Evolutionary conservation across 2,888 invertebrate species (phyloP), one percentile per base, ranked within the genome.

Genomic region (Geotrupes spiniger): DNA sequence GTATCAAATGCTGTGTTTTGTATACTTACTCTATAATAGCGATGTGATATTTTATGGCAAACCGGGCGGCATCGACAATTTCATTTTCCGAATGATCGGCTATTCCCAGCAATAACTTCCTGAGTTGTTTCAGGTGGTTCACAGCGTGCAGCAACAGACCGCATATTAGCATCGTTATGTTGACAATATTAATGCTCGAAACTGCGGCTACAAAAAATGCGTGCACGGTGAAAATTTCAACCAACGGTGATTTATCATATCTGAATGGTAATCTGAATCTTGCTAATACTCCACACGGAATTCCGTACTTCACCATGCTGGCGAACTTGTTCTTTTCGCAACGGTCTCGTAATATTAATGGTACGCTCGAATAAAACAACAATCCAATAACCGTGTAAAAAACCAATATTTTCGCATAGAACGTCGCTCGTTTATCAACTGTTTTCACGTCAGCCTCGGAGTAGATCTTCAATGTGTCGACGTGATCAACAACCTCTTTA

Each of bases 201-300:
- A 26, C 14, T 8, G 28, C 27, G 1, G 41, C 25, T 14, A 41
- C 12, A 9, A 26, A 12, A 14, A 26, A 14, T 12, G 41, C 28
- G 12, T 41, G 27, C n/a, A 41, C 10, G 12, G 41, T 28, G 12
- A 41, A 21, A 11, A 41, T 41, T 41, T 41, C 41, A 16, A 26
- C 27, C 16, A 41, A 12, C 9, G 41, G 41, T 15, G 41, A 27
- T 15, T 15, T 41, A 28, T 41, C 41, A 26, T 26, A 41, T 41
- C 14, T 11, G 9, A 41, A 41, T 5, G 41, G 41, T 4, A 41
- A 15, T 15, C 41, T 10, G 16, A 26, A 41, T 26, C 26, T 21
- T 10, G 27, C 4, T 5, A 41, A 28, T 2, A 27, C 28, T 4
- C 41, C 41, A n/a, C 41, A 41, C 12, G 41, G 41, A 11, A 41